Evolutionary conservation across 2,888 invertebrate species (phyloP), one percentile per base, ranked within the genome.

Genomic region (Archips crataeganus): DNA sequence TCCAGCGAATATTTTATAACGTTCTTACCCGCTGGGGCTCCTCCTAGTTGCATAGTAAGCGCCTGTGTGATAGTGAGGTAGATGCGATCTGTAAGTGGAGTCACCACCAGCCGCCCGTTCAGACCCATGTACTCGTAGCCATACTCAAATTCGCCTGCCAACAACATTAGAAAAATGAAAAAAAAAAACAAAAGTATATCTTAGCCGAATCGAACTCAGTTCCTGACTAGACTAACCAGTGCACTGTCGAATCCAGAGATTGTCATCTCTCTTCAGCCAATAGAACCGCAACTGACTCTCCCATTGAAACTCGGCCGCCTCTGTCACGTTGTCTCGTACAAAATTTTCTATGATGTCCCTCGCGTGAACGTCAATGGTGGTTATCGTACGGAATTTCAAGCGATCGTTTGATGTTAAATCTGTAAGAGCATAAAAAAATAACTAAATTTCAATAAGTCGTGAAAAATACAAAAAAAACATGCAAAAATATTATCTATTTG

Each of bases 71-170:
- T 97, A 0, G 98, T 98, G 75, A 99, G 95, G 88, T 98, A 98
- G 81, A 98, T 98, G 75, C 98, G 95, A 88, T 99, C 99, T 0
- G 99, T 99, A 3, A 99, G 92, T 0, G 98, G 98, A 0, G 99
- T 99, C 75, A 98, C 97, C 9, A 99, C 98, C 71, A 99, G 95
- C 57, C 98, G 96, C 0, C 98, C 98, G 87, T 98, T 98, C 10
- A 98, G 91, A 0, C 99, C 99, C 98, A 98, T 98, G 87, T 99
- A 99, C 87, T 99, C 99, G 87, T 98, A 99, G 4, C 99, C 99
- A 83, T 98, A 99, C 76, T 98, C 97, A 85, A 99, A 99, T 34
- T 95, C 91, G 59, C 98, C 98, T 84, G 92, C 8, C 34, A 13
- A 32, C 47, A 49, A 9, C 2, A 39, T 6, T 39, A 39, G 5